Evolutionary conservation across 30 jellyfish, hydroid and myxozoan genomes (phyloP).

Genomic region (Cassiopea andromeda): DNA sequence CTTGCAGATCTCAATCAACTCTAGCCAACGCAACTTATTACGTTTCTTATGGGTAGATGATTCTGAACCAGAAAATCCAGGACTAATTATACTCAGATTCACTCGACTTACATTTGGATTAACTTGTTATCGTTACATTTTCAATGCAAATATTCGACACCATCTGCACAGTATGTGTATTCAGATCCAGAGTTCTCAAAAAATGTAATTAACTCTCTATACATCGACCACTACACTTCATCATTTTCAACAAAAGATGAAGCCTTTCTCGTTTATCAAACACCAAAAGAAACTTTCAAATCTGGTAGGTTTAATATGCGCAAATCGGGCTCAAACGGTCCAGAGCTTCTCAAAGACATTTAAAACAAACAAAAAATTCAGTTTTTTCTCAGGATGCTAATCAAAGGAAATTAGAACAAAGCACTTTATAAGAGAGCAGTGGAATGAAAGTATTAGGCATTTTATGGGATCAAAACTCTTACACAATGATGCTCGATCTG

Average conservation of each 20-base stretch:
- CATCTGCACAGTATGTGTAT: not conserved
- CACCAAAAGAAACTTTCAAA: not conserved
- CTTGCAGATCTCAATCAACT: not conserved
- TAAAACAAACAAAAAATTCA: no score
- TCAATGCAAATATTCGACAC: not conserved
- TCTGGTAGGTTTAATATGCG: not conserved
- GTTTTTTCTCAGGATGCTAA: not conserved
- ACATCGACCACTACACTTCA: not conserved
- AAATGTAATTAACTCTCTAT: not conserved
- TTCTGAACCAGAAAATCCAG: not conserved
- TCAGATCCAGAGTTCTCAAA: not conserved
- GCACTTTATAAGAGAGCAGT: not conserved
- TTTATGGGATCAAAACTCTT: no score
- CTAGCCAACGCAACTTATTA: not conserved
- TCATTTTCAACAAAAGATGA: not conserved
- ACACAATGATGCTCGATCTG: no score
- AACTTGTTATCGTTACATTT: not conserved
- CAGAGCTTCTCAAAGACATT: not conserved
- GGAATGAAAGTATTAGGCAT: no score
- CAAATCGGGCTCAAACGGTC: not conserved
- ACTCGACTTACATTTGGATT: not conserved
- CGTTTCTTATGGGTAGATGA: slow-evolving; percentile 6
- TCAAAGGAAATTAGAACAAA: not conserved
- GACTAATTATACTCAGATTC: not conserved
- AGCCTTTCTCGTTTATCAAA: not conserved